Evolutionary conservation across 2,888 invertebrate genomes (phyloP).

Genomic region (Lypha dubia): DNA sequence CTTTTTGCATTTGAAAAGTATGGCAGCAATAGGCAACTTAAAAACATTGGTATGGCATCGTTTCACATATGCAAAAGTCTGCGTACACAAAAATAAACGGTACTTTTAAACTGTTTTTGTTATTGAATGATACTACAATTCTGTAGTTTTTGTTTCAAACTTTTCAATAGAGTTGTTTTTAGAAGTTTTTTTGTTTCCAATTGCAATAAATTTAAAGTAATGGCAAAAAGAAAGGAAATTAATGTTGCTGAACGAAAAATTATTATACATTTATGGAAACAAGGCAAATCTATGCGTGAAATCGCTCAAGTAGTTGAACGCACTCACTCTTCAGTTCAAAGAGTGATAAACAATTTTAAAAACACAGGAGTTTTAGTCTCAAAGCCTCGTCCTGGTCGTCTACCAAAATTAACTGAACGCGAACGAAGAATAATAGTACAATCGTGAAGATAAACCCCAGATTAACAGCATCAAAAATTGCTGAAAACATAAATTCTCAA

Average conservation of each 20-base stretch:
- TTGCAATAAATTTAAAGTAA: slow-evolving; percentile 22
- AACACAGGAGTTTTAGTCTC: slow-evolving; percentile 19
- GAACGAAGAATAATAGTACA: slow-evolving; percentile 29
- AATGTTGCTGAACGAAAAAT: slow-evolving; percentile 39
- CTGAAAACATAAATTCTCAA: slow-evolving; percentile 4
- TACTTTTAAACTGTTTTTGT: too few relatives aligned
- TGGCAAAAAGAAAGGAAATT: slow-evolving; percentile 40
- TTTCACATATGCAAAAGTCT: too few relatives aligned
- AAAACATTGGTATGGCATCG: too few relatives aligned
- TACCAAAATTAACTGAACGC: slow-evolving; percentile 13
- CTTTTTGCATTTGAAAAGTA: slow-evolving; percentile 22
- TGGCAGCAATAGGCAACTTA: too few relatives aligned
- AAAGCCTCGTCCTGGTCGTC: slow-evolving; percentile 36
- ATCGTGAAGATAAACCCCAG: slow-evolving; percentile 29
- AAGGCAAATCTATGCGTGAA: slow-evolving; percentile 22
- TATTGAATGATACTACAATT: too few relatives aligned
- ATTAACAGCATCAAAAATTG: slow-evolving; percentile 40
- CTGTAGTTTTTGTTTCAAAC: too few relatives aligned
- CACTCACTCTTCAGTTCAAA: slow-evolving; percentile 24
- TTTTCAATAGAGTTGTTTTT: too few relatives aligned
- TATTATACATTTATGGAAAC: slow-evolving; percentile 40
- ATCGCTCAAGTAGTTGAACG: neutral
- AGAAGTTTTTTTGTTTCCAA: neutral
- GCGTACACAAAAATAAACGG: too few relatives aligned
- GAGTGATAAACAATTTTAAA: slow-evolving; percentile 29